Conservation (phyloP, 2,797 vertebrate genomes). For the Anguilla pacifica region DNA sequence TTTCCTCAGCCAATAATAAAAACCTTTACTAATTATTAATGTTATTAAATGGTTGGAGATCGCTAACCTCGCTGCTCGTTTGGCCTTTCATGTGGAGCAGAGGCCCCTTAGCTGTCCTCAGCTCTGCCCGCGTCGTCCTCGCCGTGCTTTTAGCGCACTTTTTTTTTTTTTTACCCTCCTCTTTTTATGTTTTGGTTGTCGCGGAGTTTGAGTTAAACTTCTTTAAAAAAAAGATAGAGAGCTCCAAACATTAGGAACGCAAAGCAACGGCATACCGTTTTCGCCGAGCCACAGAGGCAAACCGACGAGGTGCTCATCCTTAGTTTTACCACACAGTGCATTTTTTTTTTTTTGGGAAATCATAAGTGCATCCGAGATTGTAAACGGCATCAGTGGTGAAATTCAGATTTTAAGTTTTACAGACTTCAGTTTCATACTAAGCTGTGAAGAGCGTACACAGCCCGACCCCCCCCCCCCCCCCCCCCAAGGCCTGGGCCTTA, state of each 20-base stretch:
- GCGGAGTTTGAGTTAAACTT: not conserved
- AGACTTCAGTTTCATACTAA: not conserved
- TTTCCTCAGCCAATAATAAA: slow-evolving; percentile 83
- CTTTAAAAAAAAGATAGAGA: not conserved
- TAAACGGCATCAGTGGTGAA: not conserved
- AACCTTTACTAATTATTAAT: slow-evolving; percentile 85
- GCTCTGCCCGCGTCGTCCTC: slow-evolving; percentile 45
- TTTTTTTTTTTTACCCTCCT: not conserved
- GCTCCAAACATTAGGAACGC: not conserved
- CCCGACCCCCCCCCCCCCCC: not conserved
- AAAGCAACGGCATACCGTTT: not conserved
- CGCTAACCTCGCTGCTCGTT: slow-evolving; percentile 61
- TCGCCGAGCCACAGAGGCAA: not conserved
- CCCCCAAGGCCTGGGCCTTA: not conserved
- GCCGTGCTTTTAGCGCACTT: slow-evolving; percentile 20
- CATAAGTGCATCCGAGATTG: not conserved
- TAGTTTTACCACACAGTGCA: not conserved
- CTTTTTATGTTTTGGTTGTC: not conserved
- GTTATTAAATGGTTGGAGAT: slow-evolving; percentile 83
- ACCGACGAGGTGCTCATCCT: not conserved
- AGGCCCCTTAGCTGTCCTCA: slow-evolving; percentile 33
- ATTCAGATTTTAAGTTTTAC: not conserved
- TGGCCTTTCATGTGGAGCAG: slow-evolving; percentile 16
- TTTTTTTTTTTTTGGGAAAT: not conserved
- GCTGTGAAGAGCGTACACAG: not conserved